Evolutionary conservation across 2,888 invertebrate genomes (phyloP).

Genomic region (Erpobdella octoculata): DNA sequence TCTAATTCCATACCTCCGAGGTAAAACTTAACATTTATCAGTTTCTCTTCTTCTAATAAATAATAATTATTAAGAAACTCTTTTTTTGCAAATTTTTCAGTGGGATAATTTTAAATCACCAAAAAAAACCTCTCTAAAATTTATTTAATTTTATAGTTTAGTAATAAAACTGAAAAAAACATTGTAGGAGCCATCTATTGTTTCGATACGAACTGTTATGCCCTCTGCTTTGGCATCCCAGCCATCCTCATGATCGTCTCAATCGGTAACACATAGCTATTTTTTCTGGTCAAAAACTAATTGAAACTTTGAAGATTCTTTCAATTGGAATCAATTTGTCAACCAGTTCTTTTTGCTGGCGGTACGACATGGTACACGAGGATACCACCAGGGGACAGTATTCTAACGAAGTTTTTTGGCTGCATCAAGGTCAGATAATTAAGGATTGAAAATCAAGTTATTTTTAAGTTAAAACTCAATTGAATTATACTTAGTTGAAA

Average conservation of each 20-base stretch:
- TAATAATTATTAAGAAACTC: too few species aligned
- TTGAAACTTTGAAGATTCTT: neutral
- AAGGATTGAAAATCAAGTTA: too few species aligned
- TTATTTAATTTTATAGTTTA: too few species aligned
- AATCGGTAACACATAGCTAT: constrained; percentile 57
- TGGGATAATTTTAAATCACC: too few species aligned
- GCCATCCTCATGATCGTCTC: constrained; percentile 75
- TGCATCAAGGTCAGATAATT: constrained; percentile 35
- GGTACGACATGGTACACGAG: constrained; percentile 72
- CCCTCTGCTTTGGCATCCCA: constrained; percentile 75
- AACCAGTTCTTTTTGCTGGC: constrained; percentile 69
- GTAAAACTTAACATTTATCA: too few species aligned
- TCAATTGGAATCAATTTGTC: neutral
- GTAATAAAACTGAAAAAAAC: too few species aligned
- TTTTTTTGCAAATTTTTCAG: too few species aligned
- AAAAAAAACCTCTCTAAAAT: too few species aligned
- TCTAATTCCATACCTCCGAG: constrained; percentile 49
- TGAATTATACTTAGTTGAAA: too few species aligned
- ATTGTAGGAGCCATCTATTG: constrained; percentile 48
- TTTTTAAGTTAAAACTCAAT: too few species aligned
- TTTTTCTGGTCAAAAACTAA: neutral
- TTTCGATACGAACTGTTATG: constrained; percentile 47
- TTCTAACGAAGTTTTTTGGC: constrained; percentile 67
- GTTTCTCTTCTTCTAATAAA: too few species aligned
- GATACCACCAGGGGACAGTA: constrained; percentile 71